These are phyloP conservation scores for Drosophila takahashii DNA, from an alignment of 1,140 invertebrate genomes.

Conservation along the genomic window DNA sequence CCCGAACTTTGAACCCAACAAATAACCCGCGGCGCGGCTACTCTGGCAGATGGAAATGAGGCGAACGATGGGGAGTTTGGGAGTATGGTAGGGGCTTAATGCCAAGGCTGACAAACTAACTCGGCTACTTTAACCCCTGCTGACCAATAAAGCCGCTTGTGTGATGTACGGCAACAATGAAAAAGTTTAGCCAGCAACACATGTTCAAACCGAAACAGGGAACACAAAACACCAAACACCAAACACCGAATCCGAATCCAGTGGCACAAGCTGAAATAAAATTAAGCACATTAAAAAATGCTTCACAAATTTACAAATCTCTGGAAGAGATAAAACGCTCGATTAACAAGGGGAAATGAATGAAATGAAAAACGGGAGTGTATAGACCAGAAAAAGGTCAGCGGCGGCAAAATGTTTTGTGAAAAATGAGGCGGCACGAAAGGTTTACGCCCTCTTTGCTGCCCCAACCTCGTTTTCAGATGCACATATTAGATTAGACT, in stretches of 20 bases:
- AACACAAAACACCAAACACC: no score
- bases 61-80: slow-evolving; percentile 6
- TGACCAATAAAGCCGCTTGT: slow-evolving; percentile 82
- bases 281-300: slow-evolving; percentile 82
- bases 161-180: slow-evolving; percentile 76
- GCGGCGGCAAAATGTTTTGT: slow-evolving; percentile 30
- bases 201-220: slow-evolving; percentile 45
- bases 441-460: slow-evolving; percentile 2
- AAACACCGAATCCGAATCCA: no score
- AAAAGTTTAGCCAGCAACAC: slow-evolving; percentile 69
- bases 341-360: slow-evolving; percentile 16
- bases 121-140: slow-evolving; percentile 74
- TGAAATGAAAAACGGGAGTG: background rate
- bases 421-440: slow-evolving; percentile 60
- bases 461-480: slow-evolving; percentile 22
- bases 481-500: slow-evolving; percentile 69
- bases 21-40: slow-evolving; percentile 71
- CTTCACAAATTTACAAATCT: slow-evolving; percentile 83
- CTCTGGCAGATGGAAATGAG: slow-evolving; percentile 53
- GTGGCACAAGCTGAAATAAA: slow-evolving; percentile 59
- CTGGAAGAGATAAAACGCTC: slow-evolving; percentile 42
- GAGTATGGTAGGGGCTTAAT: slow-evolving; percentile 42
- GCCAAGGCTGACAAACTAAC: slow-evolving; percentile 75
- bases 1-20: slow-evolving; percentile 67
- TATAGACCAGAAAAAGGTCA: slow-evolving; percentile 66